These are phyloP conservation scores for Hymenochirus boettgeri DNA, from an alignment of 2,113 vertebrate genomes.

Conservation along the genomic window DNA sequence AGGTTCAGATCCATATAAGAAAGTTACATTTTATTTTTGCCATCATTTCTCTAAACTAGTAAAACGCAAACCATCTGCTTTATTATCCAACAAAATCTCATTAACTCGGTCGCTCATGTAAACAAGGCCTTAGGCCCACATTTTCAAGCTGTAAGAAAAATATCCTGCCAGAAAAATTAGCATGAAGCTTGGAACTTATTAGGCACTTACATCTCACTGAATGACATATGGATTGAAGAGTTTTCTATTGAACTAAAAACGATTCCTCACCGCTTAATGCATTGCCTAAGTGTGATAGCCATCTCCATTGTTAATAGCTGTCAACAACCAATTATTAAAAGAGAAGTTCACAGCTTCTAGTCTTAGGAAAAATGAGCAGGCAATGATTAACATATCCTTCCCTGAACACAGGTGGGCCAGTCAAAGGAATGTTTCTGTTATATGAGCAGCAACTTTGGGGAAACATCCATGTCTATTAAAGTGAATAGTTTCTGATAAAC, in stretches of 20 bases:
- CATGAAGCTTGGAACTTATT: neutral
- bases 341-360: neutral
- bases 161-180: neutral
- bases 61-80: neutral
- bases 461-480: too few species aligned
- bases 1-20: too few species aligned
- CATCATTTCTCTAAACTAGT: neutral
- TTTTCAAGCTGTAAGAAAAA: neutral
- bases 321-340: neutral
- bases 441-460: too few species aligned
- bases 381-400: neutral
- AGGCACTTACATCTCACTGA: neutral
- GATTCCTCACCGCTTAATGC: neutral
- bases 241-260: neutral
- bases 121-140: neutral
- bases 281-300: constrained; percentile 8
- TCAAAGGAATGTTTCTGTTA: too few species aligned
- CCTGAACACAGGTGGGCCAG: neutral
- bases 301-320: neutral
- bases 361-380: neutral
- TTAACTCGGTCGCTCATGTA: neutral
- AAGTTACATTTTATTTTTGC: too few species aligned
- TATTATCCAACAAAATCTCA: neutral
- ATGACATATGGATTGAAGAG: constrained; percentile 1
- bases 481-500: too few species aligned